Conservation (phyloP, 2,113 vertebrate species). For the Lontra canadensis region DNA sequence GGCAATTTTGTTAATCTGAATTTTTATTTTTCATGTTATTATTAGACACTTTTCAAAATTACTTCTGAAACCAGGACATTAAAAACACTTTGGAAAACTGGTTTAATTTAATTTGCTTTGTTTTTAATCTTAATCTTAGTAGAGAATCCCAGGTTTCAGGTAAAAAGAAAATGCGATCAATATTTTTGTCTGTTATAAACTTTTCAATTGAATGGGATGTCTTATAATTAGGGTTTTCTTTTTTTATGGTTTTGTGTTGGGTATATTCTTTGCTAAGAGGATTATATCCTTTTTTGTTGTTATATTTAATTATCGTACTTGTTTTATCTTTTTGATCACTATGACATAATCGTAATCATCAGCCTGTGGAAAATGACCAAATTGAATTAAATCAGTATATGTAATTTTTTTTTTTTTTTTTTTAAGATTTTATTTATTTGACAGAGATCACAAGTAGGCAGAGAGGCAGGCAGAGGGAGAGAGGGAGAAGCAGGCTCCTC, state of each 20-base stretch:
- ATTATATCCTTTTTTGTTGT: constrained; percentile 58
- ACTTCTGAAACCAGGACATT: neutral
- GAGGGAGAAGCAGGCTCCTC: too few relatives aligned
- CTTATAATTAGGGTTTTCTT: neutral
- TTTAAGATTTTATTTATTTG: too few relatives aligned
- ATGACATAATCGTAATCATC: constrained; percentile 63
- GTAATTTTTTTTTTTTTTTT: neutral
- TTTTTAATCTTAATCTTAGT: neutral
- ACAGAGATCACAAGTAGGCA: too few relatives aligned
- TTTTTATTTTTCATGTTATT: neutral
- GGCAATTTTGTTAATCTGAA: neutral
- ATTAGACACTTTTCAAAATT: neutral
- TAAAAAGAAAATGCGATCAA: neutral
- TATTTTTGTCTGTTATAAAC: neutral
- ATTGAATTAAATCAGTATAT: constrained; percentile 42
- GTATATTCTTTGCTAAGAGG: constrained; percentile 57
- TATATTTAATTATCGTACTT: neutral
- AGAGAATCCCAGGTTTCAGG: neutral
- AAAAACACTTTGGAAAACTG: neutral
- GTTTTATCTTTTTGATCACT: constrained; percentile 67
- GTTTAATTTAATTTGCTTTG: neutral
- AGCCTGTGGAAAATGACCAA: constrained; percentile 71
- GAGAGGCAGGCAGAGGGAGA: too few relatives aligned
- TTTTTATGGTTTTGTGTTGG: neutral
- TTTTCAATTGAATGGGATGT: neutral